These are phyloP conservation scores for Helarctos malayanus DNA, from an alignment of 2,797 vertebrate species.

Conservation along the genomic window DNA sequence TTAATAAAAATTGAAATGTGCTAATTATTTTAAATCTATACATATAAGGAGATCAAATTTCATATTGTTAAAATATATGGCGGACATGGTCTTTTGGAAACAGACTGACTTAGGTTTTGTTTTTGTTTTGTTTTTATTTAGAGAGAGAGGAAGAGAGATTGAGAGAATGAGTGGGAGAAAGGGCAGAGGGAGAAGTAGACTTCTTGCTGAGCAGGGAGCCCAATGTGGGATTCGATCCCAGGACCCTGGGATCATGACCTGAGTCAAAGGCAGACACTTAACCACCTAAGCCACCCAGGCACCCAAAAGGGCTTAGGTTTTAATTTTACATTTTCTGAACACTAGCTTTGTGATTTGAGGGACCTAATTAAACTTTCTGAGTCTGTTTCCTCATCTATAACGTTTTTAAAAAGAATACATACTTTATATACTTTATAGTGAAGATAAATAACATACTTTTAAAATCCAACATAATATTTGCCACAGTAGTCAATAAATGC, in stretches of 20 bases:
- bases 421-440: not conserved
- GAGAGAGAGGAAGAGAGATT: too few species aligned
- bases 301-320: not conserved
- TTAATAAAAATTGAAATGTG: constrained; percentile 4
- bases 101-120: not conserved
- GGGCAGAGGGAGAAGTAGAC: not conserved
- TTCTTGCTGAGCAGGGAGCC: not conserved
- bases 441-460: constrained; percentile 26
- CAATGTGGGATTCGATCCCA: not conserved
- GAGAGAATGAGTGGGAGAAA: too few species aligned
- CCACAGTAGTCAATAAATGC: not conserved
- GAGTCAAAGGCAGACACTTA: not conserved
- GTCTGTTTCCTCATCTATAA: not conserved
- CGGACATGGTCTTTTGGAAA: not conserved
- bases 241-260: not conserved
- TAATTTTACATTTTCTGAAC: not conserved
- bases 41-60: not conserved
- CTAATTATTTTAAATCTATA: constrained; percentile 4
- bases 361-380: not conserved
- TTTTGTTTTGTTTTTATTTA: too few species aligned
- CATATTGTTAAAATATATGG: not conserved
- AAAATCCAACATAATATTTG: not conserved
- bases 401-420: not conserved
- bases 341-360: not conserved
- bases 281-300: not conserved